Evolutionary conservation across 2,888 invertebrate species (phyloP), one percentile per base, ranked within the genome.

Genomic region (Gordius sp.): DNA sequence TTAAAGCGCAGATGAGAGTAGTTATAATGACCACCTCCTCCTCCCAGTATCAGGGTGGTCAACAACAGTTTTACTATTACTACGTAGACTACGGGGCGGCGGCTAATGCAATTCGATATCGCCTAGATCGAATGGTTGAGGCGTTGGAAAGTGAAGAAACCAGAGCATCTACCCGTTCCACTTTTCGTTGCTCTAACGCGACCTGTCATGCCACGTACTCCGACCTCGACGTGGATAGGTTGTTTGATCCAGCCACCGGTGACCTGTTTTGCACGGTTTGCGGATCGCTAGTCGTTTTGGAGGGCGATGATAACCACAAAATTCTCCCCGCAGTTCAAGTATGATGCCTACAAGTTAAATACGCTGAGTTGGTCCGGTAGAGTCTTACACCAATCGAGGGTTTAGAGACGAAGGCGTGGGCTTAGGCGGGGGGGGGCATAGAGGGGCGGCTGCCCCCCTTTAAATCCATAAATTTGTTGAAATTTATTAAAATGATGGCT

Each of bases 91-190:
- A 54, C 27, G 26, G 23, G 2, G 81, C 81, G 41, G 89, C 89
- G 71, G 89, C 91, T 2, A 91, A 91, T 73, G 86, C 91, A 16
- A 83, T 91, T 0, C 91, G 89, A 70, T 93, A 91, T 71, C 91
- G 91, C 72, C 71, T 93, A 66, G 89, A 91, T 71, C 76, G 86
- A 66, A 87, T 91, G 81, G 76, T 86, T 59, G 82, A 86, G 66
- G 79, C 86, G 63, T 79, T 93, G 76, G 91, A 91, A 69, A 84
- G 83, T 0, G 86, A 86, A 67, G 89, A 89, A 67, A 74, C 87
- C 56, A 85, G 84, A 0, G 89, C 87, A 0, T 39, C 28, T 27
- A 85, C 84, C 67, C 76, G 89, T 60, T 84, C 89, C 25, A 87
- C 89, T 66, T 93, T 91, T 68, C 83, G 83, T 66, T 91, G 91